Evolutionary conservation across 2,797 vertebrate species (phyloP).

Genomic region (Enoplosus armatus): DNA sequence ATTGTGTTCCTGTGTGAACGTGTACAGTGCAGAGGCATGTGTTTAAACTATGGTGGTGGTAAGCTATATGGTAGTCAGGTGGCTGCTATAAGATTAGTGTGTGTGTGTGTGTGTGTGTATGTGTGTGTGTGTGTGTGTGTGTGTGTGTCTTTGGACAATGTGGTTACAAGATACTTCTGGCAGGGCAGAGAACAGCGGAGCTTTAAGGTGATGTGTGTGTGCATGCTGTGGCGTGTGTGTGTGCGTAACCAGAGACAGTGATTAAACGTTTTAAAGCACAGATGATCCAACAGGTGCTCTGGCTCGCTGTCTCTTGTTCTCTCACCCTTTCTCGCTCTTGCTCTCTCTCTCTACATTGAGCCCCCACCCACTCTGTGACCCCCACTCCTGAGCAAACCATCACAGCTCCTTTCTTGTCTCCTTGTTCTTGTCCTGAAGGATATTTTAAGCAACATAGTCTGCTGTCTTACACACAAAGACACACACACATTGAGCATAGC

Average conservation of each 20-base stretch:
- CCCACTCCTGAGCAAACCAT: conserved; percentile 36
- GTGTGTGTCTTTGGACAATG: conserved; percentile 66
- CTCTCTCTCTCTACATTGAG: conserved; percentile 27
- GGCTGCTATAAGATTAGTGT: conserved; percentile 67
- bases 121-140: conserved; percentile 28
- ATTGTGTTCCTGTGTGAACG: conserved; percentile 72
- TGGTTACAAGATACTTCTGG: conserved; percentile 75
- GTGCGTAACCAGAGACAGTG: conserved; percentile 82
- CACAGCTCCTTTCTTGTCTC: conserved; percentile 62
- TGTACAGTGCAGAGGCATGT: conserved; percentile 66
- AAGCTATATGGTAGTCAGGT: conserved; percentile 77
- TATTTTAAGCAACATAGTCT: conserved; percentile 83
- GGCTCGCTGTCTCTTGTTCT: conserved; percentile 73
- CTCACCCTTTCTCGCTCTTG: conserved; percentile 36
- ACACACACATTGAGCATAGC: conserved; percentile 39
- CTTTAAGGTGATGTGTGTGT: conserved; percentile 62
- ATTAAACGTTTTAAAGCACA: conserved; percentile 83
- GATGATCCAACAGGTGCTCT: conserved; percentile 86
- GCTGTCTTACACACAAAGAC: conserved; percentile 32
- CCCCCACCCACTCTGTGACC: conserved; percentile 55
- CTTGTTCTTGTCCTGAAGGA: conserved; percentile 56
- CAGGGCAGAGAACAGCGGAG: conserved; percentile 62
- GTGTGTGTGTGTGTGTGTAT: conserved; percentile 32
- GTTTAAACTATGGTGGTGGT: conserved; percentile 58
- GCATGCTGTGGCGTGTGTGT: conserved; percentile 42